Evolutionary conservation across 2,888 invertebrate genomes (phyloP).

Genomic region (Embidobia sp.): DNA sequence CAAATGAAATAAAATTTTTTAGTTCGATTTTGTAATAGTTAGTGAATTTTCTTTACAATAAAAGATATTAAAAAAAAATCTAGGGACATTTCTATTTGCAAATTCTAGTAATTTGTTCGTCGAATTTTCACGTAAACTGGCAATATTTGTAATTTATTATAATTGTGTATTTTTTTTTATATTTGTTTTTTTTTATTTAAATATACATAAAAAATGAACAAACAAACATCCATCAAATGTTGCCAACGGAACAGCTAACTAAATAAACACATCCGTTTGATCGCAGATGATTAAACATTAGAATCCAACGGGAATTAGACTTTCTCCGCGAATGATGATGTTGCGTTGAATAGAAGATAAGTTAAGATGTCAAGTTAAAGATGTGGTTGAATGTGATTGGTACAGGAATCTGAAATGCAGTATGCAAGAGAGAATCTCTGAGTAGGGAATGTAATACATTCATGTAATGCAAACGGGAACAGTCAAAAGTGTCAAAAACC

Average conservation of each 20-base stretch:
- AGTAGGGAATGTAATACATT: slow-evolving; percentile 35
- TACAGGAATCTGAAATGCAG: slow-evolving; percentile 48
- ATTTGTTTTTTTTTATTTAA: too few species aligned
- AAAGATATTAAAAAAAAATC: too few species aligned
- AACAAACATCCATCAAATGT: too few species aligned
- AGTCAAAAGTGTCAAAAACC: slow-evolving; percentile 47
- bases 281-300: slow-evolving; percentile 25
- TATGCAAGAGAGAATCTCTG: slow-evolving; percentile 29
- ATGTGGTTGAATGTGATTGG: slow-evolving; percentile 54
- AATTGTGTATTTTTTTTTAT: too few species aligned
- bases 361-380: slow-evolving; percentile 60
- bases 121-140: too few species aligned
- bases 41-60: too few species aligned
- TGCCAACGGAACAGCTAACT: neutral
- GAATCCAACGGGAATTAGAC: slow-evolving; percentile 33
- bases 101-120: too few species aligned
- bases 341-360: slow-evolving; percentile 55
- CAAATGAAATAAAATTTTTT: too few species aligned
- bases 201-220: too few species aligned
- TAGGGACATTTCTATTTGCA: too few species aligned
- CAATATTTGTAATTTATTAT: too few species aligned
- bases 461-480: slow-evolving; percentile 25
- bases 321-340: slow-evolving; percentile 44
- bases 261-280: slow-evolving; percentile 15
- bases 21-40: too few species aligned